These are phyloP conservation scores for Centropyge bicolor DNA, from an alignment of 2,797 vertebrate species.

Conservation along the genomic window DNA sequence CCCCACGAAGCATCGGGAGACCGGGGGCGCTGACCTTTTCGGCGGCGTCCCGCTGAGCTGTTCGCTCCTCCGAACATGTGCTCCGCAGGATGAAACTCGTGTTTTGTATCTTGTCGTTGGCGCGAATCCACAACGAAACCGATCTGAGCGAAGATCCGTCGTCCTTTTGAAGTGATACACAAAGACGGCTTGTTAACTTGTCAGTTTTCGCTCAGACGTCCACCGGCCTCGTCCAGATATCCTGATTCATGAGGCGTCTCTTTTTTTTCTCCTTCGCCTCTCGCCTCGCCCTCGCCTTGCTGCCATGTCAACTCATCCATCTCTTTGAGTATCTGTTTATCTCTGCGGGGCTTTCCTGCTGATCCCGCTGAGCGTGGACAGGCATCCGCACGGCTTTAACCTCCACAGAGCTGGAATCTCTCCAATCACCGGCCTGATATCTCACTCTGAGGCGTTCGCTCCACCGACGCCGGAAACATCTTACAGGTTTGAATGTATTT, in stretches of 20 bases:
- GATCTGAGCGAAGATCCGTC: neutral
- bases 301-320: slow-evolving; percentile 59
- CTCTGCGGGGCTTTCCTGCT: slow-evolving; percentile 40
- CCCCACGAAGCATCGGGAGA: slow-evolving; percentile 6
- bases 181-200: neutral
- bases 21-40: slow-evolving; percentile 31
- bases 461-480: neutral
- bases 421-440: slow-evolving; percentile 31
- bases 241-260: slow-evolving; percentile 25
- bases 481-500: slow-evolving; percentile 15
- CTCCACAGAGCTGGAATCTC: slow-evolving; percentile 21
- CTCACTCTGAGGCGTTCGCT: slow-evolving; percentile 26
- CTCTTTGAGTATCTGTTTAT: slow-evolving; percentile 60
- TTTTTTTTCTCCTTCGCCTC: no score
- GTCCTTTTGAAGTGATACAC: neutral
- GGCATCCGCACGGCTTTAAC: slow-evolving; percentile 44
- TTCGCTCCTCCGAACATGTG: slow-evolving; percentile 6
- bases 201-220: neutral
- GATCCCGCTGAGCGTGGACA: slow-evolving; percentile 37
- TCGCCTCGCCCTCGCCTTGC: slow-evolving; percentile 9
- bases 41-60: neutral
- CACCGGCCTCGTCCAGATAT: neutral
- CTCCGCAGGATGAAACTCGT: neutral
- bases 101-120: neutral
- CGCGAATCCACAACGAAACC: neutral